Base-by-base conservation (phyloP, 2,797 vertebrate genomes). In the Simalia tracyae region DNA sequence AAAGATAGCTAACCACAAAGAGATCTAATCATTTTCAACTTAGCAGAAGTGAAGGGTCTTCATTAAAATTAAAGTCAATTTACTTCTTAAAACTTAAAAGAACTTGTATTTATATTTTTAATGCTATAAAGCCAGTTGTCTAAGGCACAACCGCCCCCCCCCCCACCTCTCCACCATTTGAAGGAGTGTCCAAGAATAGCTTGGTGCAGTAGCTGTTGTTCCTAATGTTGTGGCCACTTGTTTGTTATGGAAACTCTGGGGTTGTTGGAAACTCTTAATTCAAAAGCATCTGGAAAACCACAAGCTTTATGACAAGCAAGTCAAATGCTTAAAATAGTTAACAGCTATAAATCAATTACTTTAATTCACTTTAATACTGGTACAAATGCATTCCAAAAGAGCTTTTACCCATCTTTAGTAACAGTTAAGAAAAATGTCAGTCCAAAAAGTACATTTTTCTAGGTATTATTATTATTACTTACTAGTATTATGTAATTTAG, bases 1-100 rank as follows among this genome's bases (percentile, higher is more conserved):
- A 90, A 54, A 93, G 28, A 54, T 6, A 54, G 59, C 1, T 28
- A 57, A 93, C 60, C 76, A 92, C 86, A 91, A n/a, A 28, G 63
- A 60, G 8, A 6, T 9, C 19, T 90, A 50, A 28, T 63, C 42
- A 46, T 15, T 26, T 28, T 28, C 15, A 91, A 19, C 72, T 15
- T 81, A 22, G 36, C 15, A 26, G 24, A 6, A 1, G 1, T 68
- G 50, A 24, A 36, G 46, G 68, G 54, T 91, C 88, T 66, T 90
- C 87, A 93, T 85, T 90, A 94, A 89, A 89, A 94, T 94, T 92
- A 92, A 94, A 92, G 22, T 46, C 85, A 56, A 19, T 91, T 94
- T 89, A 92, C 59, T 93, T 93, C 93, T 94, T 54, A 54, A 91
- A 94, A 92, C 88, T 92, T 94, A 90, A 86, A 17, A 46, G 90